Percentiles rank a stretch among this genome's conserved stretches.
phyloP scores from a whole-genome alignment of 2,888 invertebrate genomes.

The Resseliella maxima region DNA sequence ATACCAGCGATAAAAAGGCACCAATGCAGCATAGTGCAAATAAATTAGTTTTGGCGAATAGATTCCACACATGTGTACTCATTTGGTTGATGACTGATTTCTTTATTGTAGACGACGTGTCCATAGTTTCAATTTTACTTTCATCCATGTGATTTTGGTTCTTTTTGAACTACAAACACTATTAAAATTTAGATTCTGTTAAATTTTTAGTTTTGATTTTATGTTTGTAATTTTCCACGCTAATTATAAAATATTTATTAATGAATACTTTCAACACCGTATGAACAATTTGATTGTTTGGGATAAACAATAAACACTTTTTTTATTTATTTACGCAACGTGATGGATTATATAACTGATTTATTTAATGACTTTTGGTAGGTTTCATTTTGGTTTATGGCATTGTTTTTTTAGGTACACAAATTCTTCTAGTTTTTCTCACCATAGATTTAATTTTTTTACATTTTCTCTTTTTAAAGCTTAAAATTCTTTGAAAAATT shows the following conservation, averaged over 20 bases:
- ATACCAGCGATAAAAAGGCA: constrained; percentile 50
- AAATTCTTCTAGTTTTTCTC: background rate
- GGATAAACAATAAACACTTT: no score
- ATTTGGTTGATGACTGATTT: constrained; percentile 12
- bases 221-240: no score
- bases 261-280: no score
- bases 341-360: background rate
- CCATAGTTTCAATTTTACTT: constrained; percentile 16
- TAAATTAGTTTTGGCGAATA: constrained; percentile 40
- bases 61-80: constrained; percentile 44
- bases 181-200: no score
- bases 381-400: background rate
- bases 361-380: background rate
- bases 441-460: background rate
- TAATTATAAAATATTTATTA: no score
- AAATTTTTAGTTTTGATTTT: no score
- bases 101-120: background rate
- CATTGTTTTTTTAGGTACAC: background rate
- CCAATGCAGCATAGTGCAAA: constrained; percentile 53
- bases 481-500: no score
- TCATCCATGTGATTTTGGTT: background rate
- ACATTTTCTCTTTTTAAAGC: no score
- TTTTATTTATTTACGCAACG: background rate
- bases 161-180: no score
- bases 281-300: background rate